Percentiles rank a stretch among this genome's conserved stretches.
Conservation (phyloP, 2,113 vertebrate genomes). For the Podarcis raffonei region DNA sequence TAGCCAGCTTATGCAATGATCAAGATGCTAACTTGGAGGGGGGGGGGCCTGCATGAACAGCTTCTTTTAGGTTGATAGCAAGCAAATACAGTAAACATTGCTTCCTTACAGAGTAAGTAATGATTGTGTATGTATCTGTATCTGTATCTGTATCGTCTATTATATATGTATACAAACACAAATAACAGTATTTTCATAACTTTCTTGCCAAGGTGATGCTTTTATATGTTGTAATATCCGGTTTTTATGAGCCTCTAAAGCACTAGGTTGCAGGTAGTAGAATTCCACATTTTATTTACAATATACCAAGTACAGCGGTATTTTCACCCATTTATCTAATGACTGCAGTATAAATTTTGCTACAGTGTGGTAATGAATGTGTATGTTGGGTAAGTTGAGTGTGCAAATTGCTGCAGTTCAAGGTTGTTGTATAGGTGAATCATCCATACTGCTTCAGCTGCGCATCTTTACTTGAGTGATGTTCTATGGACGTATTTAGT, state of each 20-base stretch:
- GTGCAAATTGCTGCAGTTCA: not conserved
- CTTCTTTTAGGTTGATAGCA: conserved; percentile 21
- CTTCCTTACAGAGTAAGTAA: not conserved
- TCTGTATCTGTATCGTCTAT: not conserved
- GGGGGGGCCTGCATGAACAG: not conserved
- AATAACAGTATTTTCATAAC: not conserved
- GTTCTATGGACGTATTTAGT: not conserved
- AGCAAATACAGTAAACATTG: not conserved
- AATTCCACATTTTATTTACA: not conserved
- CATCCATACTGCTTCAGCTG: not conserved
- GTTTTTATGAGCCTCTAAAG: not conserved
- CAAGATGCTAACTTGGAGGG: conserved; percentile 1
- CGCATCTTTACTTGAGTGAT: not conserved
- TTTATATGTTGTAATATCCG: not conserved
- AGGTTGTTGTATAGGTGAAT: not conserved
- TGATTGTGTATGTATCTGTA: not conserved
- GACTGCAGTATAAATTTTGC: not conserved
- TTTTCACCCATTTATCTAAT: not conserved
- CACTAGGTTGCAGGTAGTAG: not conserved
- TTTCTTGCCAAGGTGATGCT: not conserved
- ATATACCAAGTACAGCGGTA: not conserved
- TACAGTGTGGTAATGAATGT: not conserved
- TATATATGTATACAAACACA: not conserved
- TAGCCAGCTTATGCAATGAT: not conserved
- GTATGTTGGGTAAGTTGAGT: not conserved